These are phyloP conservation scores for Camponotus vicinus DNA, from an alignment of 1,140 invertebrate genomes.

Conservation along the genomic window DNA sequence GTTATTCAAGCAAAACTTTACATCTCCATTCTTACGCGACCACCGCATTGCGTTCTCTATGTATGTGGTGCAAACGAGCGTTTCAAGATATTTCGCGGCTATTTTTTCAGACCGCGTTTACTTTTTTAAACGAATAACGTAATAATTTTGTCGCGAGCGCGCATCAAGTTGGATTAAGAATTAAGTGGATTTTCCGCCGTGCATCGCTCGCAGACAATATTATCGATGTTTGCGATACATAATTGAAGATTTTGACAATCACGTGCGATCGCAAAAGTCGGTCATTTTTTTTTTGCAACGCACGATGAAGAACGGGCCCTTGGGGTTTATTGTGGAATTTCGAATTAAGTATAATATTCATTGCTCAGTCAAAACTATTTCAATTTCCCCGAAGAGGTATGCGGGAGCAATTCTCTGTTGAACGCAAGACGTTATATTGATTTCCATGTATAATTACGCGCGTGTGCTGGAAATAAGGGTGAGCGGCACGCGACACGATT, in stretches of 20 bases:
- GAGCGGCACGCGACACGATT: conserved; percentile 51
- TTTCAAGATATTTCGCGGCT: conserved; percentile 39
- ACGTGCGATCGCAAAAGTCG: too few relatives aligned
- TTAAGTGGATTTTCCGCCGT: not conserved
- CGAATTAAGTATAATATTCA: conserved; percentile 1
- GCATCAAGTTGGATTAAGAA: not conserved
- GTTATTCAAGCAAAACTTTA: conserved; percentile 51
- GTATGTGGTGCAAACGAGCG: not conserved
- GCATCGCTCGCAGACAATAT: too few relatives aligned
- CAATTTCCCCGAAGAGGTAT: conserved; percentile 23
- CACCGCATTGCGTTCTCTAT: not conserved
- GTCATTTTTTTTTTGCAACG: not conserved
- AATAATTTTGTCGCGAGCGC: too few relatives aligned
- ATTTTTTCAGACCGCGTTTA: not conserved
- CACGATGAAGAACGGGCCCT: not conserved
- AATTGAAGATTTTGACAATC: not conserved
- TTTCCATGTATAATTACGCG: conserved; percentile 52
- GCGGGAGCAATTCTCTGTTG: conserved; percentile 16
- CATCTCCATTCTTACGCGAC: conserved; percentile 52
- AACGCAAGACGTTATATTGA: conserved; percentile 52
- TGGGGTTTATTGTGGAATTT: not conserved
- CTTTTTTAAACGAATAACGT: not conserved
- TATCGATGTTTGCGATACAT: too few relatives aligned
- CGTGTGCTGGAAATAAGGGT: conserved; percentile 50
- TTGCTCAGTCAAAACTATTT: conserved; percentile 38